Evolutionary conservation across 2,888 invertebrate genomes (phyloP).

Genomic region (Ceriagrion tenellum): DNA sequence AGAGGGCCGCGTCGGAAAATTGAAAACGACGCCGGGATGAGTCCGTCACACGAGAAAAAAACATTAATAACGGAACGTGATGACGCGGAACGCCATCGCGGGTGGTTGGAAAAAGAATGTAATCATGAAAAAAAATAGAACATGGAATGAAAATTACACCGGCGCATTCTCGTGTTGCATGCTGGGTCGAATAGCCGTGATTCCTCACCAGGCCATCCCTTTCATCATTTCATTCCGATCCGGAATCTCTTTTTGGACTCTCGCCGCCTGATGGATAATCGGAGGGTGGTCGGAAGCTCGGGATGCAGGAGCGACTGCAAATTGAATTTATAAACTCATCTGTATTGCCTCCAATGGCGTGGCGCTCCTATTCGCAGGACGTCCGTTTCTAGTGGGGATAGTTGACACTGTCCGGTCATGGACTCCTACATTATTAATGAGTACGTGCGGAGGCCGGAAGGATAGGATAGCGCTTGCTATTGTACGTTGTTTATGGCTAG

Average conservation of each 20-base stretch:
- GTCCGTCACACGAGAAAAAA: neutral
- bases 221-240: neutral
- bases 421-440: neutral
- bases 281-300: neutral
- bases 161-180: no score
- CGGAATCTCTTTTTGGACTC: neutral
- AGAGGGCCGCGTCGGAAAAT: neutral
- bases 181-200: neutral
- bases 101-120: neutral
- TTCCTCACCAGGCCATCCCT: neutral
- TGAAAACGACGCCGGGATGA: neutral
- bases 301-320: neutral
- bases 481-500: neutral
- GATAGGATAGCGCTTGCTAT: neutral
- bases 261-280: neutral
- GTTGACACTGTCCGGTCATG: neutral
- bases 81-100: neutral
- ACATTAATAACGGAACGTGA: no score
- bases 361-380: neutral
- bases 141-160: no score
- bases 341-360: neutral
- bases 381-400: neutral
- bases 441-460: neutral
- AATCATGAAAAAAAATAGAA: no score
- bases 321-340: slow-evolving; percentile 6